Conservation (phyloP, 2,888 invertebrate genomes). For the Eurois occulta region DNA sequence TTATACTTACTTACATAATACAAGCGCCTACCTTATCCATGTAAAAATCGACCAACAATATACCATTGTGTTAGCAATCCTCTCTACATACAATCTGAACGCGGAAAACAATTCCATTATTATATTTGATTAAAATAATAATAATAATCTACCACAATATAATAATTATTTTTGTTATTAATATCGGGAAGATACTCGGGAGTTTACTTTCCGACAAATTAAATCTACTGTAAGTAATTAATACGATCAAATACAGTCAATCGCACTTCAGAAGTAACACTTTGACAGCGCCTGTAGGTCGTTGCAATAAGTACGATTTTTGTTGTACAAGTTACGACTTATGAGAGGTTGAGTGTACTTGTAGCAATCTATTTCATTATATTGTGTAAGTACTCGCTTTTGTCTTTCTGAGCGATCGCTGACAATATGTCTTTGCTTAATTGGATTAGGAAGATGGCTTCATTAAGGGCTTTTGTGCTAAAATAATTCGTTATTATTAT, state of each 20-base stretch:
- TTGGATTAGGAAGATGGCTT: slow-evolving; percentile 33
- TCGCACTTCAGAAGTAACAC: not conserved
- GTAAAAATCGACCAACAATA: slow-evolving; percentile 8
- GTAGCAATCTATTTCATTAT: slow-evolving; percentile 18
- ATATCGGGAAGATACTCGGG: not conserved
- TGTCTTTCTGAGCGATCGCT: slow-evolving; percentile 26
- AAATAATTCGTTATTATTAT: slow-evolving; percentile 2
- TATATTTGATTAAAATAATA: slow-evolving; percentile 9
- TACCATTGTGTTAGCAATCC: slow-evolving; percentile 1
- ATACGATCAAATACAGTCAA: slow-evolving; percentile 28
- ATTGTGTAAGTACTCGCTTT: slow-evolving; percentile 19
- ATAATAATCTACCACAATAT: slow-evolving; percentile 11
- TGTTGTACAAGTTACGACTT: not conserved
- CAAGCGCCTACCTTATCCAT: not conserved
- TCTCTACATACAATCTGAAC: not conserved
- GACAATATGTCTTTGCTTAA: slow-evolving; percentile 40
- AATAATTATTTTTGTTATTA: slow-evolving; percentile 2
- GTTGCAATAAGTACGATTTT: not conserved
- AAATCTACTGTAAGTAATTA: slow-evolving; percentile 17
- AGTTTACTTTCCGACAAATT: slow-evolving; percentile 13
- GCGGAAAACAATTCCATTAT: not conserved
- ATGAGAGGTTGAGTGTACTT: not conserved
- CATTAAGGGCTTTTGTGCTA: slow-evolving; percentile 8
- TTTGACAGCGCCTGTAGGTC: not conserved
- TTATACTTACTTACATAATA: not conserved